These are phyloP conservation scores for Barbus barbus DNA, from an alignment of 2,113 vertebrate genomes.

Conservation along the genomic window DNA sequence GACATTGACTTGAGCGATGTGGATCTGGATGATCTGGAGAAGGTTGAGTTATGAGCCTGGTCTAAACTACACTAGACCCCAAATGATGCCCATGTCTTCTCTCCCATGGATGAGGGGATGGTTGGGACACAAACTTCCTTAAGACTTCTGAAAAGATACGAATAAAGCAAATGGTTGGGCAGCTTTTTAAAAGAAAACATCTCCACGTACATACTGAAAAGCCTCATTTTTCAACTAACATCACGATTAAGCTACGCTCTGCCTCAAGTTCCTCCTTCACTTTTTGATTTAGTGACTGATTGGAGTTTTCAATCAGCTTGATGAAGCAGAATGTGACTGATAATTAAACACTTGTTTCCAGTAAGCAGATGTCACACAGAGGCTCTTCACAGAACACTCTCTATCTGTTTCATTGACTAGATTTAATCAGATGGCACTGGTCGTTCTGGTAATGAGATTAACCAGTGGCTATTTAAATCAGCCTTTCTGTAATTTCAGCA, in stretches of 20 bases:
- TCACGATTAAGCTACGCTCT: slow-evolving; percentile 14
- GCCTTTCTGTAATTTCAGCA: not conserved
- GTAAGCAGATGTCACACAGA: slow-evolving; percentile 9
- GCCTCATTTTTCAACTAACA: no score
- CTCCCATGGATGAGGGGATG: slow-evolving; percentile 61
- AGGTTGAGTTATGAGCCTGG: slow-evolving; percentile 58
- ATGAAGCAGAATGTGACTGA: not conserved
- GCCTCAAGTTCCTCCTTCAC: not conserved
- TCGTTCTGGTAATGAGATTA: not conserved
- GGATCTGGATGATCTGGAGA: slow-evolving; percentile 83
- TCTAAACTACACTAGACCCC: slow-evolving; percentile 23
- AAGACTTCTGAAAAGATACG: slow-evolving; percentile 36
- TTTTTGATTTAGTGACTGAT: not conserved
- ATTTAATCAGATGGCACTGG: not conserved
- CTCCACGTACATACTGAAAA: no score
- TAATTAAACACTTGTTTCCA: not conserved
- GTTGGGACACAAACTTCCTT: slow-evolving; percentile 43
- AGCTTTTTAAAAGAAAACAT: slow-evolving; percentile 39
- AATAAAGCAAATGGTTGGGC: slow-evolving; percentile 32
- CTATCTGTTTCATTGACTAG: not conserved
- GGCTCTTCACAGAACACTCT: not conserved
- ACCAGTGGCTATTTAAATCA: not conserved
- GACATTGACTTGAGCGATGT: slow-evolving; percentile 95
- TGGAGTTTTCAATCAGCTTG: slow-evolving; percentile 3
- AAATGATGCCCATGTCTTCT: slow-evolving; percentile 50